Percentiles rank a stretch among this genome's conserved stretches.
phyloP scores from a whole-genome alignment of 1,140 invertebrate species.

The Zaprionus vittiger region DNA sequence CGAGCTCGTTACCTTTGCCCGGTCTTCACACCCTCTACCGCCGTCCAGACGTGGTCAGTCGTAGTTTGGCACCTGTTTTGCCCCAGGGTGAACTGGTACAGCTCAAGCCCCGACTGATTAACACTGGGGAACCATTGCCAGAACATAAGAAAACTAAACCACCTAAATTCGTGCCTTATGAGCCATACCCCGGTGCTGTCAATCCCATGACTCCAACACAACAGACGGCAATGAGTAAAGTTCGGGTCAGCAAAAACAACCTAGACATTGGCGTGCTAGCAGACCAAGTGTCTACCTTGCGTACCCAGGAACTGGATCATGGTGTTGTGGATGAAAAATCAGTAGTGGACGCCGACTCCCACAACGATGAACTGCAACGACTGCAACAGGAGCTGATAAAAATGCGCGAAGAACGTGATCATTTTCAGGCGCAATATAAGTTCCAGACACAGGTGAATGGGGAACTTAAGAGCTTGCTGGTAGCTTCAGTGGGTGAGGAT shows the following conservation, averaged over 20 bases:
- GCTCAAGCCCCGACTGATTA: slow-evolving; percentile 67
- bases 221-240: slow-evolving; percentile 15
- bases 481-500: slow-evolving; percentile 97
- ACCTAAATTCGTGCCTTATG: slow-evolving; percentile 94
- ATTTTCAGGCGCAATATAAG: slow-evolving; percentile 89
- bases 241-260: slow-evolving; percentile 86
- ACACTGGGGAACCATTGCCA: slow-evolving; percentile 25
- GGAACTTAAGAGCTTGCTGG: slow-evolving; percentile 95
- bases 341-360: background rate
- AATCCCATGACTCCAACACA: slow-evolving; percentile 88
- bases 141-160: slow-evolving; percentile 87
- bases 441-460: slow-evolving; percentile 93
- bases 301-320: slow-evolving; percentile 85
- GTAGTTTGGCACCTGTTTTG: slow-evolving; percentile 65
- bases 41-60: slow-evolving; percentile 52
- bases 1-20: slow-evolving; percentile 50
- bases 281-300: slow-evolving; percentile 88
- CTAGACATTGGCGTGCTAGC: slow-evolving; percentile 89
- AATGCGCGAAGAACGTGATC: slow-evolving; percentile 87
- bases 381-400: slow-evolving; percentile 71
- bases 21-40: slow-evolving; percentile 74
- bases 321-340: slow-evolving; percentile 11
- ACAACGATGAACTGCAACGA: slow-evolving; percentile 45
- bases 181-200: slow-evolving; percentile 94
- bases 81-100: slow-evolving; percentile 78